Evolutionary conservation across 2,797 vertebrate genomes (phyloP), one percentile per base, ranked within the genome.

Genomic region (Oreortyx pictus): DNA sequence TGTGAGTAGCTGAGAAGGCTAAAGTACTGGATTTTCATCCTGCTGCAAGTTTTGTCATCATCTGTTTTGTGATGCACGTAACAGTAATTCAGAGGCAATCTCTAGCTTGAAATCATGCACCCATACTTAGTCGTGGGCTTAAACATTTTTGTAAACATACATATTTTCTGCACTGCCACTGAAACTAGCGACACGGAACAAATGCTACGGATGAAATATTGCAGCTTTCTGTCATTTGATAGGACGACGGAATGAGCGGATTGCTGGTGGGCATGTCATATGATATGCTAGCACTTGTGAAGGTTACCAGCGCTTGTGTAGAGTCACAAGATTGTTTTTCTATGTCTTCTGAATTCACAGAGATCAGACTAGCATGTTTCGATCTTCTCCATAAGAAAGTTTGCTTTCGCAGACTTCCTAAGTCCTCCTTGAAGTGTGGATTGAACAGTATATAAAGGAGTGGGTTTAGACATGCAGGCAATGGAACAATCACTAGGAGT

Each of bases 281-380:
- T 5, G 97, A 97, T 84, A 97, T 97, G 91, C 97, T 97, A 59
- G 95, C 83, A 27, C 97, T 97, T 25, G 97, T 93, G 39, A 98
- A 97, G 7, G 97, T 97, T 60, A 99, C 98, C 94, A 99, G 85
- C 23, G 98, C 98, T 96, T 99, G 99, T 4, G 98, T 99, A 2
- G 99, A 99, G 96, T 99, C 98, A 93, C 98, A 99, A 1, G 99
- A 99, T 93, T 98, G 98, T 82, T 99, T 99, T 96, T 99, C 99
- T 2, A 97, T 97, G 43, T 98, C 98, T 49, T 99, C 99, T 2
- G 98, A 98, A 91, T 98, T 98, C 72, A 98, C 86, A 50, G 97
- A 97, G 74, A 97, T 94, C 93, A 97, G 92, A 77, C 98, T 98
- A 49, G 96, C 33, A 41, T 97, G 97, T 91, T 97, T 98, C 27